Percentiles rank a stretch among this genome's conserved stretches.
These are phyloP conservation scores for Oenanthe oenanthe DNA, from an alignment of 2,113 vertebrate species.

Conservation along the genomic window DNA sequence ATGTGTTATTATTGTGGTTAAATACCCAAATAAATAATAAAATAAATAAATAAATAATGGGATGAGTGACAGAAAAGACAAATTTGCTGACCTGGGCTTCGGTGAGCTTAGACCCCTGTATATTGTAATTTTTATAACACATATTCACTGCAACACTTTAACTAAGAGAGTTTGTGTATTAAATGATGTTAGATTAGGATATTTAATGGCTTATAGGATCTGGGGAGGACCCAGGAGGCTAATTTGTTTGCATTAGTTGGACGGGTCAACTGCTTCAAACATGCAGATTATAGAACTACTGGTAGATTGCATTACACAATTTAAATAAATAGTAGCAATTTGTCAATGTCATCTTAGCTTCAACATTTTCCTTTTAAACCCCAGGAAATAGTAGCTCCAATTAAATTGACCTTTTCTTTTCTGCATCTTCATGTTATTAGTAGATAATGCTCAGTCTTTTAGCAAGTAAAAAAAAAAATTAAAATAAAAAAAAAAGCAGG, in stretches of 20 bases:
- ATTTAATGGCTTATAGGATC: conserved; percentile 72
- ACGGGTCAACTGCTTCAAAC: conserved; percentile 85
- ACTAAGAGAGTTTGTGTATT: conserved; percentile 61
- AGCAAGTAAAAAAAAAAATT: not conserved
- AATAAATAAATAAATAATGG: not conserved
- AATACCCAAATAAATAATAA: not conserved
- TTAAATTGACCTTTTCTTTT: conserved; percentile 87
- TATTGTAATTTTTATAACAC: conserved; percentile 53
- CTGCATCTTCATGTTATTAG: conserved; percentile 77
- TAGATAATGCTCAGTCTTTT: conserved; percentile 72
- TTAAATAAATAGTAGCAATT: conserved; percentile 98
- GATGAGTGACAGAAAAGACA: not conserved
- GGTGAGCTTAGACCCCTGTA: not conserved
- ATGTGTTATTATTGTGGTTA: not conserved
- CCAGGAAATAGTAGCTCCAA: conserved; percentile 88
- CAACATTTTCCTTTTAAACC: conserved; percentile 82
- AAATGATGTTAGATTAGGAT: conserved; percentile 68
- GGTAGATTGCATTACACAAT: conserved; percentile 90
- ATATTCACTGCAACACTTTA: conserved; percentile 22
- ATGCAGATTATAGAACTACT: conserved; percentile 87
- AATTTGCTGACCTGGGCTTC: conserved; percentile 18
- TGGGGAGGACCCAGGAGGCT: conserved; percentile 74
- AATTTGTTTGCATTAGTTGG: conserved; percentile 89
- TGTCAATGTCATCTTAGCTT: conserved; percentile 93
- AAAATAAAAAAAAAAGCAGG: no score